Evolutionary conservation across 2,113 vertebrate species (phyloP), one percentile per base, ranked within the genome.

Genomic region (Taurulus bubalis): DNA sequence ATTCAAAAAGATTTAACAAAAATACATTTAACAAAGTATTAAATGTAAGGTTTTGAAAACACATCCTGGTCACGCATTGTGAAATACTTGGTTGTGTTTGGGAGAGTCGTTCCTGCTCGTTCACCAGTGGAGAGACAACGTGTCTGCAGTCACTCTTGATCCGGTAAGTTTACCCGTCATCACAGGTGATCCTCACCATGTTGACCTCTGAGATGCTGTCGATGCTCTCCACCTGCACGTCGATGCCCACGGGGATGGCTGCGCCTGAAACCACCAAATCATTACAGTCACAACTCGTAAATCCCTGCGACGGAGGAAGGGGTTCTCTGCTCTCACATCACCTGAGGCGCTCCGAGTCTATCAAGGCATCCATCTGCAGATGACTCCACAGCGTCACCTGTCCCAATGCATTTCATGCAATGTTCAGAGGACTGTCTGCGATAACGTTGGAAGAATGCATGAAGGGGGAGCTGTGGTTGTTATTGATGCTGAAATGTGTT

Each of bases 151-250:
- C n/a, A 20, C 2, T 30, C 26, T 30, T 30, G 3, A 49, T 22
- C 1, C 58, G 34, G 20, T 32, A 4, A 9, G 20, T 49, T 51
- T 10, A 8, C 16, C 58, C 30, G 51, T 9, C 51, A 18, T 26
- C 14, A 22, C 0, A 20, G 8, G 36, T 30, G 34, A 7, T 34
- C 14, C 95, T 96, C 95, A 98, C 96, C 97, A 98, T 98, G 91
- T 98, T 96, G 85, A 97, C 96, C 92, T 98, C 97, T 36, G 97
- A 98, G 95, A 99, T 97, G 93, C 97, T 96, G 93, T 98, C 96
- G 82, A 97, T 96, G 87, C 97, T 99, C 94, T 99, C 97, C 92
- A 97, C 94, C 88, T 98, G 97, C 42, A 99, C 96, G 36, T 98
- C 97, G 83, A 97, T 96, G 84, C 95, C 96, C 59, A 98, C 96